Evolutionary conservation across 1,140 invertebrate species (phyloP).

Genomic region (Lasioglossum albipes): DNA sequence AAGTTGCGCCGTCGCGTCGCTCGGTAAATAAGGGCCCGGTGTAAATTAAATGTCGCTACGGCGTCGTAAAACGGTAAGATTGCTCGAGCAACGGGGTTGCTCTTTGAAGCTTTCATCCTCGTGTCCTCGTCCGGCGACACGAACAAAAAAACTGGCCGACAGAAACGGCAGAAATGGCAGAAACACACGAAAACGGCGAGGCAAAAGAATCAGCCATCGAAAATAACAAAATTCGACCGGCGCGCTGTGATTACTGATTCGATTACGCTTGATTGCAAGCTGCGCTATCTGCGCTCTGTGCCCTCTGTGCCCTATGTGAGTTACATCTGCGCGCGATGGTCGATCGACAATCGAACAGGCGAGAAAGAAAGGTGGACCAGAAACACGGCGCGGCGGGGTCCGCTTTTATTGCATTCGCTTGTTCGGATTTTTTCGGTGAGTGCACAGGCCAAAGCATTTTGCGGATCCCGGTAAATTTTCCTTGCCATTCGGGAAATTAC

Average conservation of each 20-base stretch:
- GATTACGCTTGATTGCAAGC: constrained; percentile 55
- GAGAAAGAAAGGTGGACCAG: background rate
- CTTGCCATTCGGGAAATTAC: no score
- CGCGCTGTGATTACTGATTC: constrained; percentile 54
- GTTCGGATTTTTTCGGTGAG: no score
- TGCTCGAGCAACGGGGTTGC: background rate
- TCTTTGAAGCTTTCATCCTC: background rate
- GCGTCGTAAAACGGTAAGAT: background rate
- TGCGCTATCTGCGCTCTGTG: no score
- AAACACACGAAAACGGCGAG: background rate
- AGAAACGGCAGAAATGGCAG: background rate
- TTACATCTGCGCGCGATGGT: no score
- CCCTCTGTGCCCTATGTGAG: no score
- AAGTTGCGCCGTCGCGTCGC: background rate
- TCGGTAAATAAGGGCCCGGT: background rate
- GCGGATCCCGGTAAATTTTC: no score
- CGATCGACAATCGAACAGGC: no score
- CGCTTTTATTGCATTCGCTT: background rate
- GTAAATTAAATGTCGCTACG: constrained; percentile 3
- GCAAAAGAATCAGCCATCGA: constrained; percentile 30
- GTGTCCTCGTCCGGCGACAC: no score
- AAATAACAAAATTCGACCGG: constrained; percentile 44
- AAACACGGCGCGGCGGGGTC: no score
- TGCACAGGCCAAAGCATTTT: no score
- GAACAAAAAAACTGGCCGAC: no score